These are phyloP conservation scores for Emydoidea blandingii DNA, from an alignment of 2,797 vertebrate genomes.

Conservation along the genomic window DNA sequence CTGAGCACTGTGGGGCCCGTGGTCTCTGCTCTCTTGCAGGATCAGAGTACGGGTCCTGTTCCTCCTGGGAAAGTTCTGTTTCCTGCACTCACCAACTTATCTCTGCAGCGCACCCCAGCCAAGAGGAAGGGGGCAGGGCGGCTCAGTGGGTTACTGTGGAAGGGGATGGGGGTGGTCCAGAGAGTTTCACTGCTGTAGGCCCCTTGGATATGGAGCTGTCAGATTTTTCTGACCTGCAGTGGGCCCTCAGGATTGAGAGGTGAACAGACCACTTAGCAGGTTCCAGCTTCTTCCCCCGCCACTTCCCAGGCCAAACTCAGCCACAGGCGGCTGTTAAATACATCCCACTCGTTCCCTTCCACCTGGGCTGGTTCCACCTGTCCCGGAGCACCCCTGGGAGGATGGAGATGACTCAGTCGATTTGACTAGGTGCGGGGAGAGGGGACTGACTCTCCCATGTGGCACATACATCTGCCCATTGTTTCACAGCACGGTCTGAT, in stretches of 20 bases:
- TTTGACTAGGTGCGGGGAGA: neutral
- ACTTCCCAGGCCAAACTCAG: neutral
- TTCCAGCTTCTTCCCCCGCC: neutral
- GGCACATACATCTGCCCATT: too few relatives aligned
- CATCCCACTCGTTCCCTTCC: neutral
- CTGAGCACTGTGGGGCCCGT: too few relatives aligned
- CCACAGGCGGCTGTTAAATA: neutral
- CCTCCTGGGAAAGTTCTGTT: neutral
- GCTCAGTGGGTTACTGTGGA: neutral
- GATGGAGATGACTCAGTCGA: neutral
- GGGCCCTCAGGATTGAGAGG: neutral
- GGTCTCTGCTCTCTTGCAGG: neutral
- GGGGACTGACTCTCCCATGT: too few relatives aligned
- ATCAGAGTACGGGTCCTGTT: neutral
- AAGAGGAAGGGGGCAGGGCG: neutral
- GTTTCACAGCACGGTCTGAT: neutral
- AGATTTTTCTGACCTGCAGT: neutral
- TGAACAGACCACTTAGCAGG: neutral
- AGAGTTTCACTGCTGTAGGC: neutral
- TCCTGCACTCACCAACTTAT: neutral
- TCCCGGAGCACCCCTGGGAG: neutral
- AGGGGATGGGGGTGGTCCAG: neutral
- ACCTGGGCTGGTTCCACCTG: neutral
- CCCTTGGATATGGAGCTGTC: neutral
- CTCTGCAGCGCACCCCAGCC: neutral